Evolutionary conservation across 2,113 vertebrate species (phyloP).

Genomic region (Sceloporus undulatus): DNA sequence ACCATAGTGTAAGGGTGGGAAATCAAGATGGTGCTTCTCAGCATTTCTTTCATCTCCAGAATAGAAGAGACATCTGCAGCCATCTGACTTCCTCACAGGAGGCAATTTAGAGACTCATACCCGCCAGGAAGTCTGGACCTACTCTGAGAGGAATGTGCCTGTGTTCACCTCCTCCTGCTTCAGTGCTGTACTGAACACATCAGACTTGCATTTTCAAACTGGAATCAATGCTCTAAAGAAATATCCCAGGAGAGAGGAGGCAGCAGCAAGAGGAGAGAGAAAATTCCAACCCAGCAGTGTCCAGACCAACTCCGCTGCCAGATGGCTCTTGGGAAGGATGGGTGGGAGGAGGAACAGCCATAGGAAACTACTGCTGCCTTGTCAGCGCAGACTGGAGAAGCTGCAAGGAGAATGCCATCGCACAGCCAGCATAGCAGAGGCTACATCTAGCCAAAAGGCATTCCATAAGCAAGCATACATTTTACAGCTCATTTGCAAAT

Average conservation of each 20-base stretch:
- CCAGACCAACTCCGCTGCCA: not conserved
- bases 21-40: not conserved
- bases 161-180: not conserved
- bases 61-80: not conserved
- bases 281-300: conserved; percentile 9
- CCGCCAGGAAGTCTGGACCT: conserved; percentile 19
- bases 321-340: not conserved
- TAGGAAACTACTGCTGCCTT: not conserved
- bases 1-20: not conserved
- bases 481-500: conserved; percentile 19
- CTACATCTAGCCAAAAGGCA: not conserved
- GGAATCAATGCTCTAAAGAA: conserved; percentile 7
- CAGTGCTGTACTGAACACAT: not conserved
- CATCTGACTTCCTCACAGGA: conserved; percentile 19
- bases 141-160: conserved; percentile 11
- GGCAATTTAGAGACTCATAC: conserved; percentile 7
- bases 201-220: conserved; percentile 9
- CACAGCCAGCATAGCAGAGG: not conserved
- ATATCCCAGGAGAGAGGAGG: not conserved
- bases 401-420: not conserved
- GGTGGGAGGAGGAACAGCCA: not conserved
- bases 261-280: not conserved
- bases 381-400: not conserved
- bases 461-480: not conserved
- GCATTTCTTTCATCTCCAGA: not conserved